Evolutionary conservation across 35 echinoderm and acorn worm species (phyloP), one percentile per base, ranked within the genome.

Genomic region (Apostichopus japonicus): DNA sequence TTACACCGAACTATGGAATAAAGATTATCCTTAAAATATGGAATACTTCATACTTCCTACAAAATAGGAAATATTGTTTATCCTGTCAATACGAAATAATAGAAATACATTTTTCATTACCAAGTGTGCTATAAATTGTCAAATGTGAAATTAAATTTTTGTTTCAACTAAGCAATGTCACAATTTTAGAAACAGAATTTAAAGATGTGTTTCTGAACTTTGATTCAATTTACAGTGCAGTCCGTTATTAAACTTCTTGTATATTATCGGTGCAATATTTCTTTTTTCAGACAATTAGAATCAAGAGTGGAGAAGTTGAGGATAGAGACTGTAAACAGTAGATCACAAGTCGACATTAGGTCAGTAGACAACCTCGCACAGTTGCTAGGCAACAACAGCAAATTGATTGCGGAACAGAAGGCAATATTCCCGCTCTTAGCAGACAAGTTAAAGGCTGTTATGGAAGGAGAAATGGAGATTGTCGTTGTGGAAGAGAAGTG

Each of bases 401-500:
- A 89, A 53, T 72, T 93, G 65, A 95, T 99, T 53, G 95, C 97
- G 16, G 95, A 99, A 90, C 97, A 99, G 91, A 99, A 96, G 96
- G 97, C 93, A 24, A 88, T 79, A 59, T 99, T 99, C 84, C 95
- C 97, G 67, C 87, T 95, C 24, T 54, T 99, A 63, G 53, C 93
- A n/a, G 97, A 99, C 78, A 95, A 96, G 52, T 65, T 99, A 93
- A 99, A 99, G 80, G 86, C 93, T 72, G 95, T 99, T 17, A 96
- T 96, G 92, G 88, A 94, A 80, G 97, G 95, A 82, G 97, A 99
- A 67, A 99, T 99, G 97, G 93, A 96, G 55, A 83, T 99, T 8
- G 97, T 99, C 4, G 97, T 99, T 15, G 72, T 90, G 23, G 97
- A 99, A 92, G 97, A 99, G 90, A 99, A 93, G 97, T 96, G 78